Evolutionary conservation across 2,797 vertebrate genomes (phyloP).

Genomic region (Scarus forsteni): DNA sequence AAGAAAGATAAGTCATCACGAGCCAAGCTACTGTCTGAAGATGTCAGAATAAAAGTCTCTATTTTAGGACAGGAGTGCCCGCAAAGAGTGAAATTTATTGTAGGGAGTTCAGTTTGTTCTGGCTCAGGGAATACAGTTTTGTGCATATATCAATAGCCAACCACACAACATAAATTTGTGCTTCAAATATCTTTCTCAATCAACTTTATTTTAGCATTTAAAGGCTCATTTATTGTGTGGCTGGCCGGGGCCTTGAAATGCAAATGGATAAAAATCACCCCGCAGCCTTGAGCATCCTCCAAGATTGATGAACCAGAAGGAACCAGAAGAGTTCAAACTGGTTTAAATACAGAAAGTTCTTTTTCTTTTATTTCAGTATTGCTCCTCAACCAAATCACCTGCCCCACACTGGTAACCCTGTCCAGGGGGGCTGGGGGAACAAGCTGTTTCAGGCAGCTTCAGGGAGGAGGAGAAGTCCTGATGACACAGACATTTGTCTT

Average conservation of each 20-base stretch:
- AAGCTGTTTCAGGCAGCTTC: too few species aligned
- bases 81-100: conserved; percentile 50
- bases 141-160: conserved; percentile 36
- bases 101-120: conserved; percentile 51
- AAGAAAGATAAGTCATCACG: conserved; percentile 65
- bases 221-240: conserved; percentile 37
- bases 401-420: background rate
- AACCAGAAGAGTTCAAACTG: conserved; percentile 14
- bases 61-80: conserved; percentile 63
- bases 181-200: conserved; percentile 57
- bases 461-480: too few species aligned
- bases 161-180: conserved; percentile 43
- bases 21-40: conserved; percentile 65
- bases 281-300: conserved; percentile 39
- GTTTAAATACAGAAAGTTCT: conserved; percentile 16
- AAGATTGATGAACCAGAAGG: conserved; percentile 37
- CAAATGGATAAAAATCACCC: conserved; percentile 29
- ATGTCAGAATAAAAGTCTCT: conserved; percentile 71
- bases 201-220: conserved; percentile 43
- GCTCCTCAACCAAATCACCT: conserved; percentile 16
- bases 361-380: background rate
- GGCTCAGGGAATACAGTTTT: conserved; percentile 24
- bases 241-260: conserved; percentile 23
- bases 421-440: too few species aligned
- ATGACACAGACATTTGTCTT: too few species aligned